Conservation (phyloP, 2,113 vertebrate species). For the Pluvialis apricaria region DNA sequence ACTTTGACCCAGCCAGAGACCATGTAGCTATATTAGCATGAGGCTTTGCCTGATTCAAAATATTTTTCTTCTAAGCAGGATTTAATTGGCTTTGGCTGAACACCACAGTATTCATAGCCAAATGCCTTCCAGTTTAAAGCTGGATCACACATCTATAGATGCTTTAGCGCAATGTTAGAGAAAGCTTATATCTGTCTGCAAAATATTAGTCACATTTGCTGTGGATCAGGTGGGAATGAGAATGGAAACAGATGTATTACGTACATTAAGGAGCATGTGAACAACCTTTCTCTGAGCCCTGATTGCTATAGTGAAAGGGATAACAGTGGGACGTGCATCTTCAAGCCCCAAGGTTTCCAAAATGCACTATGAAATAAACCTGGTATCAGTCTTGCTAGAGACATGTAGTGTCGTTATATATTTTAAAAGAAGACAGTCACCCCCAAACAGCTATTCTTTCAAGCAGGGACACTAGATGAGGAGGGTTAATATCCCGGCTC, state of each 20-base stretch:
- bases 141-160: neutral
- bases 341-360: neutral
- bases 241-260: neutral
- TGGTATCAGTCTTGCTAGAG: neutral
- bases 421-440: neutral
- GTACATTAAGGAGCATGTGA: neutral
- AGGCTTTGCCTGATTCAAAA: neutral
- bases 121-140: neutral
- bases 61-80: neutral
- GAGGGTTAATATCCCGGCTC: neutral
- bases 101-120: neutral
- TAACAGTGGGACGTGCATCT: neutral
- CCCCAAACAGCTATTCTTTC: neutral
- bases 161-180: neutral
- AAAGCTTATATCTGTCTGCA: neutral
- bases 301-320: neutral
- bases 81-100: neutral
- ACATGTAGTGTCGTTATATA: neutral
- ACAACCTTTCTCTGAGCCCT: neutral
- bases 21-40: neutral
- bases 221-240: neutral
- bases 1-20: neutral
- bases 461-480: neutral
- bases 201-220: neutral
- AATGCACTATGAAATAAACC: neutral